Base-by-base conservation (phyloP, 2,888 invertebrate species). In the Apotomis betuletana region DNA sequence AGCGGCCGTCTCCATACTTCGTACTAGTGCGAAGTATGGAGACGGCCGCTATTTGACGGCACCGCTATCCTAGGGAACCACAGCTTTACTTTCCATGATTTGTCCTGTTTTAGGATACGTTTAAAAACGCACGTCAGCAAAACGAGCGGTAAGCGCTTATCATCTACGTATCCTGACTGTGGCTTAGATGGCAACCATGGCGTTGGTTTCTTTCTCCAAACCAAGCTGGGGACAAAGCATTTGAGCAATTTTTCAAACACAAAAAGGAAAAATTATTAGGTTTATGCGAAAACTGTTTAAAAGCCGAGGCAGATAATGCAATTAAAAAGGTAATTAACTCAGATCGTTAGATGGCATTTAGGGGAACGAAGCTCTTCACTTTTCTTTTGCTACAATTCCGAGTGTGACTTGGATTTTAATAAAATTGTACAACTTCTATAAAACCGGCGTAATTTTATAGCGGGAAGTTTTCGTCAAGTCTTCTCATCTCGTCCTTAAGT, bases 261-360 rank as follows among this genome's bases (percentile, higher is more conserved):
- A 58, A 41, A 38, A 67, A 59, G 41, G 12, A 5, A 59, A 62
- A 55, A 69, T 55, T 44, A 57, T 46, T 55, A 27, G 49, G 55
- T 27, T 61, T 36, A 38, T 62, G 49, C 41, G 9, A 58, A 69
- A 67, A 58, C 38, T 41, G 52, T 44, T 68, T 68, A 60, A 64
- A 64, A 64, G 52, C 63, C 15, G 41, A 58, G 44, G 27, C 63
- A 58, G 63, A 64, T 63, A 64, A 58, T 63, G 63, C 58, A 59
- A 70, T 70, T 70, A 64, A 59, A 63, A 57, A 63, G 27, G 51
- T 64, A 70, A 70, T 70, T 58, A 64, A 64, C 70, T 64, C 15
- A 58, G 69, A 69, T 69, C 58, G 63, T 69, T 64, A 59, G 70
- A 52, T 64, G 64, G 64, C 59, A 64, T 59, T 70, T 52, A 64